Percentiles rank a stretch among this genome's conserved stretches.
phyloP scores from a whole-genome alignment of 2,113 vertebrate species.

The Peucedramus taeniatus region DNA sequence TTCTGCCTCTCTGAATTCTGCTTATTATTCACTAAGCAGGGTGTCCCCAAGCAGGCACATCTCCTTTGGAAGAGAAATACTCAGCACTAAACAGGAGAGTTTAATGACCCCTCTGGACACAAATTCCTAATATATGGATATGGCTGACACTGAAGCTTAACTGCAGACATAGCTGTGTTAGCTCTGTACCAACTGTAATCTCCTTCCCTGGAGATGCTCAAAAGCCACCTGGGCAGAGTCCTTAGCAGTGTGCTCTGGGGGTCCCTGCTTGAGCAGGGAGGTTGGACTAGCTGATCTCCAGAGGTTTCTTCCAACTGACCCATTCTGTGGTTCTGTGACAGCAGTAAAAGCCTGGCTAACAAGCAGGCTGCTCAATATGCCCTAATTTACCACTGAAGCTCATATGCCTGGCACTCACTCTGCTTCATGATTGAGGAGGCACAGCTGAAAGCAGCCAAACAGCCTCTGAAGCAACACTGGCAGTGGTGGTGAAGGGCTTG shows the following conservation, averaged over 20 bases:
- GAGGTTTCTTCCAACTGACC: not conserved
- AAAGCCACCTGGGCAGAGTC: not conserved
- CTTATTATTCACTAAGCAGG: not conserved
- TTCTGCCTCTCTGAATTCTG: not conserved
- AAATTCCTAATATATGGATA: not conserved
- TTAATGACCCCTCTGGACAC: not conserved
- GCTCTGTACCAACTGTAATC: not conserved
- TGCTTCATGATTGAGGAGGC: not conserved
- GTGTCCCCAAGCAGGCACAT: not conserved
- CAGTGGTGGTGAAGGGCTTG: accelerated
- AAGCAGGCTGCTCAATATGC: not conserved
- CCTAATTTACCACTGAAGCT: not conserved
- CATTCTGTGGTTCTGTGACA: not conserved
- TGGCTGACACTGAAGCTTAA: not conserved
- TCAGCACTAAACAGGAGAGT: not conserved
- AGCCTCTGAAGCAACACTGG: not conserved
- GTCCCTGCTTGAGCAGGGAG: not conserved
- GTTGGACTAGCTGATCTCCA: not conserved
- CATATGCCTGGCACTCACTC: not conserved
- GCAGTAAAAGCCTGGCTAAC: not conserved
- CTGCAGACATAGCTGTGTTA: not conserved
- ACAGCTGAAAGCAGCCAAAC: not conserved
- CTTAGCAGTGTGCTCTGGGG: not conserved
- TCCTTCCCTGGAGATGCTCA: not conserved
- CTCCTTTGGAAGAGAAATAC: not conserved